phyloP scores from a whole-genome alignment of 2,888 invertebrate species.

The Acleris literana region DNA sequence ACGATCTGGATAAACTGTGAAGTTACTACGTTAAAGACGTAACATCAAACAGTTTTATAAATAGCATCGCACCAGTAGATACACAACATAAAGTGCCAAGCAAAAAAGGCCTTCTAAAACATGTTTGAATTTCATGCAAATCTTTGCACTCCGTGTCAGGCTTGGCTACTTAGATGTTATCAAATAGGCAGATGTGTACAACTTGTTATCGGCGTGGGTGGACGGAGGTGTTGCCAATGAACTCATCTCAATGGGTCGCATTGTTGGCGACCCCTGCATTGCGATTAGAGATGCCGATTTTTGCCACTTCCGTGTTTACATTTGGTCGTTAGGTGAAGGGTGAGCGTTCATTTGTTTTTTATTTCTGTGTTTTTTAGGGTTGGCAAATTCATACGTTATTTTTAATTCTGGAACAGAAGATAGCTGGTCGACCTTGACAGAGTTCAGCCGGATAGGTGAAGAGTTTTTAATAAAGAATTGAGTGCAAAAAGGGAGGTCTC shows the following conservation, averaged over 20 bases:
- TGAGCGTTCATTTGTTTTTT: conserved; percentile 15
- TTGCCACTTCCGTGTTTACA: conserved; percentile 74
- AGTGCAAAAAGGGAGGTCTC: no score
- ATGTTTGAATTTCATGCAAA: conserved; percentile 37
- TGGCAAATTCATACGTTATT: no score
- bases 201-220: conserved; percentile 82
- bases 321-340: conserved; percentile 42
- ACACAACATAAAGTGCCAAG: conserved; percentile 19
- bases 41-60: conserved; percentile 23
- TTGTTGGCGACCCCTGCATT: conserved; percentile 71
- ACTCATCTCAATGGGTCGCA: conserved; percentile 71
- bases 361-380: neutral
- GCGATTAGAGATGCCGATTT: conserved; percentile 58
- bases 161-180: conserved; percentile 60
- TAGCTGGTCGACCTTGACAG: no score
- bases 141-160: conserved; percentile 31
- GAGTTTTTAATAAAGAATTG: no score
- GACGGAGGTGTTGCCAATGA: conserved; percentile 71
- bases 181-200: conserved; percentile 76
- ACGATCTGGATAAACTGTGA: neutral
- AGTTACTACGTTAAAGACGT: conserved; percentile 25
- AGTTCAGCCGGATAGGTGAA: no score
- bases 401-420: no score
- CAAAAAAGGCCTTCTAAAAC: conserved; percentile 29
- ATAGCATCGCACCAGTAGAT: conserved; percentile 17